Evolutionary conservation across 2,797 vertebrate species (phyloP).

Genomic region (Scolopax bukidnonensis): DNA sequence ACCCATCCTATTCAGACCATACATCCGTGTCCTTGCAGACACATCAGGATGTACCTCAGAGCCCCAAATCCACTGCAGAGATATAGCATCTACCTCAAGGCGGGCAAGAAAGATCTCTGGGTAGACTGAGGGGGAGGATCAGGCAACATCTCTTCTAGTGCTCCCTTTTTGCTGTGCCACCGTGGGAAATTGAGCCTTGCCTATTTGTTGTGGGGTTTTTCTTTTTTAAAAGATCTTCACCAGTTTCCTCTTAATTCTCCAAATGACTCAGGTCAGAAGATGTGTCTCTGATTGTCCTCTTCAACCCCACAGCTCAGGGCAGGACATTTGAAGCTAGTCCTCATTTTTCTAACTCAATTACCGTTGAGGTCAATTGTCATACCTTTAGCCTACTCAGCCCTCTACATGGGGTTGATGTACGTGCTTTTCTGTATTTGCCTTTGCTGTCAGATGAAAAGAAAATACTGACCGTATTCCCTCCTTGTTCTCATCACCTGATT

Average conservation of each 20-base stretch:
- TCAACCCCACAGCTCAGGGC: not conserved
- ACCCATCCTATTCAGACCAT: not conserved
- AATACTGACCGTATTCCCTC: not conserved
- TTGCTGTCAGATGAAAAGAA: not conserved
- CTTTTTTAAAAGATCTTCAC: not conserved
- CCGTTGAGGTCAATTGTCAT: not conserved
- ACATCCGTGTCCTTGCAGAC: not conserved
- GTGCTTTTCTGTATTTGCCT: not conserved
- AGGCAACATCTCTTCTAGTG: not conserved
- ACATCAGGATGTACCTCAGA: not conserved
- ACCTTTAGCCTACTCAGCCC: not conserved
- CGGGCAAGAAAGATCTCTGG: not conserved
- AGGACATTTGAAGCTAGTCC: not conserved
- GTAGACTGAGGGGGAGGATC: not conserved
- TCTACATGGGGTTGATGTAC: not conserved
- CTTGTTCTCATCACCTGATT: not conserved
- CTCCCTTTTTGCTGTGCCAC: not conserved
- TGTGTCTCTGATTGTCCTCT: not conserved
- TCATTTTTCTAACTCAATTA: not conserved
- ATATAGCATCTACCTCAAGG: not conserved
- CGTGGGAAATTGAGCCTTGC: not conserved
- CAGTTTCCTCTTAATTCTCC: not conserved
- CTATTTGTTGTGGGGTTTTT: not conserved
- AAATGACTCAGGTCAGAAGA: not conserved
- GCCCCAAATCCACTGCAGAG: not conserved